These are phyloP conservation scores for Onychostoma macrolepis DNA, from an alignment of 2,113 vertebrate genomes.

Conservation along the genomic window DNA sequence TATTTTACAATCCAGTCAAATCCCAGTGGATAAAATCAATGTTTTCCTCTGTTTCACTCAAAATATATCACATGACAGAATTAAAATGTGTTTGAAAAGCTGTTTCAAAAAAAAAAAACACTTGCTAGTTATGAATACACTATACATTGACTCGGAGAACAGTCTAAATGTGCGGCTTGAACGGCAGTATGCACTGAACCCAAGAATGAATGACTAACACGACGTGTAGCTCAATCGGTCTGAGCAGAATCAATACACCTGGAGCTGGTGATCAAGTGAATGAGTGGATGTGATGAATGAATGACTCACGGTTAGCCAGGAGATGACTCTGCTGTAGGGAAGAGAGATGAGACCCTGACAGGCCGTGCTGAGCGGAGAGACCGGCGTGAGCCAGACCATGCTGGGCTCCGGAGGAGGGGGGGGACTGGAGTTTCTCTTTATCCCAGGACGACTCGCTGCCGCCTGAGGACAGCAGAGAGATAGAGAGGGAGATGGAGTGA, in stretches of 20 bases:
- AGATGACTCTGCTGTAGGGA: slow-evolving; percentile 86
- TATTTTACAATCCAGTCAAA: not conserved
- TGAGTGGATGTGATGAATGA: slow-evolving; percentile 3
- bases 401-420: slow-evolving; percentile 75
- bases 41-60: not conserved
- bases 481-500: not conserved
- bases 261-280: not conserved
- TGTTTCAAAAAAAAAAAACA: not conserved
- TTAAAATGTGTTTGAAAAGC: not conserved
- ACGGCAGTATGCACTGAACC: not conserved
- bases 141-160: not conserved
- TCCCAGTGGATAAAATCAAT: not conserved
- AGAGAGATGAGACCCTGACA: slow-evolving; percentile 77
- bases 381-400: slow-evolving; percentile 76
- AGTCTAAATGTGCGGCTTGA: not conserved
- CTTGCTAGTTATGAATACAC: not conserved
- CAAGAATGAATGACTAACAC: not conserved
- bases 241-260: not conserved
- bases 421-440: slow-evolving; percentile 87
- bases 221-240: not conserved
- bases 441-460: slow-evolving; percentile 89
- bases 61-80: not conserved
- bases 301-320: slow-evolving; percentile 85
- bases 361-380: slow-evolving; percentile 74
- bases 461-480: slow-evolving; percentile 73